Base-by-base conservation (phyloP, 2,888 invertebrate genomes). In the Caenorhabditis becei region DNA sequence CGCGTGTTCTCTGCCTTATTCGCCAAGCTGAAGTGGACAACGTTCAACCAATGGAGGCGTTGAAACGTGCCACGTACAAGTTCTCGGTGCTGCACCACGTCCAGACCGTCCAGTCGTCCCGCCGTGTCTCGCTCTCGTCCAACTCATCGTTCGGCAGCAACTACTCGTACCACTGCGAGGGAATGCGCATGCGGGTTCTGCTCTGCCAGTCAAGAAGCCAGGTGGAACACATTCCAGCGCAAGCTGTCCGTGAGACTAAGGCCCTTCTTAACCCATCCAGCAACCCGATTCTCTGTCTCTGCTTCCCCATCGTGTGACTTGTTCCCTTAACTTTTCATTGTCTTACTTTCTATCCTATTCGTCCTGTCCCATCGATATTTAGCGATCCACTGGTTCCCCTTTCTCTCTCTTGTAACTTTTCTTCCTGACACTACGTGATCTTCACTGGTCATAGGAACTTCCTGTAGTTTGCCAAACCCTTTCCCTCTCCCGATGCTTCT, bases 251-350 rank as follows among this genome's bases (percentile, higher is more conserved):
- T 16, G 89, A 89, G 54, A 83, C 88, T 10, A 88, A 88, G 41
- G 87, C 84, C 53, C 84, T 89, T 59, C 81, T 90, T 23, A 87
- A 85, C 18, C 87, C 89, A 26, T 83, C 83, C 49, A 80, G 83
- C 32, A 90, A 89, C 28, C 88, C 88, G 10, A 77, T 90, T 63
- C 78, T 88, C 18, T 90, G 90, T 77, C 69, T 90, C 16, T 90
- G 90, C 74, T 89, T 90, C 83, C 77, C 72, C 11, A 44, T 82
- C 1, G 72, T 78, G 53, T 80, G 53, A 65, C n/a, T 56, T 65
- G 63, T 65, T 72, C 35, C 32, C n/a, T 47, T n/a, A 51, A 8
- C n/a, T 58, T 66, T 32, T 49, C 18, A 47, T 47, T 47, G 47
- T 49, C 14, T 24, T 41, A 14, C 41, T 11, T 49, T 10, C 10